Conservation (phyloP, 2,797 vertebrate species). For the Amazona ochrocephala region DNA sequence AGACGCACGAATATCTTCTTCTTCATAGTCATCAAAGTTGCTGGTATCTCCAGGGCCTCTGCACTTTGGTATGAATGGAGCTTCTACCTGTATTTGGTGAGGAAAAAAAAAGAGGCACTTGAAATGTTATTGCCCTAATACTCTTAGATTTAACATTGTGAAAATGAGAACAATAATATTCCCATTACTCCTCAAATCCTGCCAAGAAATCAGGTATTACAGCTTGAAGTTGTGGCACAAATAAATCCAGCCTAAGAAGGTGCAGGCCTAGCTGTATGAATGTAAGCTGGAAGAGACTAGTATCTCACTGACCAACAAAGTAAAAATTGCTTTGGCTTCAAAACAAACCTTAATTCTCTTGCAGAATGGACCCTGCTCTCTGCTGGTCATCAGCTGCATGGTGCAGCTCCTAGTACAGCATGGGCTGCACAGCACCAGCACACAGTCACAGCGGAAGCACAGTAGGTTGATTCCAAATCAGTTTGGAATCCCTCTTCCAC, state of each 20-base stretch:
- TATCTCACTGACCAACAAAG: background rate
- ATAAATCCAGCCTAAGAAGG: background rate
- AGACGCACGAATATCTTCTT: constrained; percentile 96
- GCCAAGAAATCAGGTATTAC: background rate
- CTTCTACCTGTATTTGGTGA: constrained; percentile 86
- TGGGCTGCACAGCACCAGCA: background rate
- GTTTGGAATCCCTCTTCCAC: background rate
- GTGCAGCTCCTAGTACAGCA: fast-evolving
- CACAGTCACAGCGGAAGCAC: fast-evolving
- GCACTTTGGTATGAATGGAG: constrained; percentile 99
- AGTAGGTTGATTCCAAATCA: background rate
- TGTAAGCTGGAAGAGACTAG: background rate
- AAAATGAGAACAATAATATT: background rate
- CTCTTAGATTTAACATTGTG: background rate
- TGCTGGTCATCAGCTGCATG: background rate
- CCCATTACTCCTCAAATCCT: background rate
- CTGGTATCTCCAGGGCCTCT: constrained; percentile 98
- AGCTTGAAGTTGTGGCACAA: background rate
- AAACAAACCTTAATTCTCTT: background rate
- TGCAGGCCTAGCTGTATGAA: background rate
- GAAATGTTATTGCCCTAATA: background rate
- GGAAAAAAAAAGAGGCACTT: background rate
- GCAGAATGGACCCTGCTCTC: background rate
- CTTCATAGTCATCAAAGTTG: constrained; percentile 99
- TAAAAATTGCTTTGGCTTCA: background rate